Percentiles rank a stretch among this genome's conserved stretches.
phyloP scores from a whole-genome alignment of 2,113 vertebrate genomes.

The Tor tambroides region DNA sequence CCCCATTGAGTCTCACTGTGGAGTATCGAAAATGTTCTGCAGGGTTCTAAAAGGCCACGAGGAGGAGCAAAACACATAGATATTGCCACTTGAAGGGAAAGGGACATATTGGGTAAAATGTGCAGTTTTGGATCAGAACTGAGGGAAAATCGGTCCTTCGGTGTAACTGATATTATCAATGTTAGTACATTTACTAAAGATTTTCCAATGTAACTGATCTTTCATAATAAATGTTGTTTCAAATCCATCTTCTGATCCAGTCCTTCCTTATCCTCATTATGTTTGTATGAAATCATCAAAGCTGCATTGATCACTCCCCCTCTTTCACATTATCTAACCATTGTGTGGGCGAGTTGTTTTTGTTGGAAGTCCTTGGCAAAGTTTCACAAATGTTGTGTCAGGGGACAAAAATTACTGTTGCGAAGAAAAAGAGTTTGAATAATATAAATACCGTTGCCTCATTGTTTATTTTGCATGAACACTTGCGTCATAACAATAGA shows the following conservation, averaged over 20 bases:
- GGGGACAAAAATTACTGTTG: slow-evolving; percentile 52
- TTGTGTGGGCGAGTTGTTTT: slow-evolving; percentile 53
- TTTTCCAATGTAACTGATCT: background rate
- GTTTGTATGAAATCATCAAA: slow-evolving; percentile 29
- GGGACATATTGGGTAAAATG: background rate
- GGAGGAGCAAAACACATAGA: background rate
- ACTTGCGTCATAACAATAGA: background rate
- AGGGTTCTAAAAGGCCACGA: background rate
- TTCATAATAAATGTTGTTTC: background rate
- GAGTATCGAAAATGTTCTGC: background rate
- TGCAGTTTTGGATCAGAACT: background rate
- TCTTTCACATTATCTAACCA: slow-evolving; percentile 48
- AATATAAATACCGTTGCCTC: background rate
- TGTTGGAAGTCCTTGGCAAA: slow-evolving; percentile 19
- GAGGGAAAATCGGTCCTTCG: background rate
- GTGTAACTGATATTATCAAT: background rate
- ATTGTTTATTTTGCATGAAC: background rate
- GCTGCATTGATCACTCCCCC: slow-evolving; percentile 34
- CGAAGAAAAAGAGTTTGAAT: slow-evolving; percentile 48
- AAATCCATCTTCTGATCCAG: background rate
- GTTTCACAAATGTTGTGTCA: slow-evolving; percentile 23
- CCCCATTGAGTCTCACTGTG: background rate
- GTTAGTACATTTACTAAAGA: background rate
- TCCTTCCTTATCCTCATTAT: background rate
- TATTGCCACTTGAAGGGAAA: background rate